Conservation (phyloP, 2,888 invertebrate genomes). For the Oscheius onirici region DNA sequence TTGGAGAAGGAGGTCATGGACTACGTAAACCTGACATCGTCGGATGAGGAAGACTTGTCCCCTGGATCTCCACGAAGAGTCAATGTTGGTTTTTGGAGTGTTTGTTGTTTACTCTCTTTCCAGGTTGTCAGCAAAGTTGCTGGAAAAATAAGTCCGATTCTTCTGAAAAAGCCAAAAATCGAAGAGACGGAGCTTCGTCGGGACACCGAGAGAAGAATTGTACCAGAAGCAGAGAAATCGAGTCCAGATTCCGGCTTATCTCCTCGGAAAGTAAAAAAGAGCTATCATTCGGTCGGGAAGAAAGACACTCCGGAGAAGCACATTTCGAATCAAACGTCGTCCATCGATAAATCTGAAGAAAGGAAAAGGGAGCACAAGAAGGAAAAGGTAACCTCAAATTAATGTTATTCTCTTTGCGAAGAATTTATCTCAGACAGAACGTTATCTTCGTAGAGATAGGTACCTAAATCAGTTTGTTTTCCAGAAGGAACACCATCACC, state of each 20-base stretch:
- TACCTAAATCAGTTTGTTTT: background rate
- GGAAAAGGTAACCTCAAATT: slow-evolving; percentile 6
- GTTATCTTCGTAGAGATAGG: no score
- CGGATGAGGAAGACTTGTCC: slow-evolving; percentile 1
- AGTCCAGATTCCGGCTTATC: slow-evolving; percentile 10
- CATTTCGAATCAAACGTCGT: slow-evolving; percentile 6
- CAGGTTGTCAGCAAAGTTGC: background rate
- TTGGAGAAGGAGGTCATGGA: slow-evolving; percentile 8
- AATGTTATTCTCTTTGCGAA: no score
- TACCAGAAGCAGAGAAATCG: background rate
- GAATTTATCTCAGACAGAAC: no score
- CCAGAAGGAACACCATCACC: background rate
- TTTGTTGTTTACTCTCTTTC: background rate
- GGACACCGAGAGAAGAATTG: background rate
- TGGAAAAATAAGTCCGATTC: no score
- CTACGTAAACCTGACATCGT: background rate
- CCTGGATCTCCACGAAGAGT: background rate
- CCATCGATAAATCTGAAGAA: slow-evolving; percentile 6
- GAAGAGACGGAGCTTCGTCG: background rate
- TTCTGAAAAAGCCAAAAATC: background rate
- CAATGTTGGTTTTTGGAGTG: background rate
- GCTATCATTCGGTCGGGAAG: background rate
- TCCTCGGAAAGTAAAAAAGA: slow-evolving; percentile 14
- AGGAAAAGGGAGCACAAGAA: background rate
- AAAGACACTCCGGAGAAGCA: slow-evolving; percentile 44